A percentile compares a stretch with the other conserved stretches of the same genome.
phyloP scores from a whole-genome alignment of 2,888 invertebrate genomes.

The Sipha maydis region DNA sequence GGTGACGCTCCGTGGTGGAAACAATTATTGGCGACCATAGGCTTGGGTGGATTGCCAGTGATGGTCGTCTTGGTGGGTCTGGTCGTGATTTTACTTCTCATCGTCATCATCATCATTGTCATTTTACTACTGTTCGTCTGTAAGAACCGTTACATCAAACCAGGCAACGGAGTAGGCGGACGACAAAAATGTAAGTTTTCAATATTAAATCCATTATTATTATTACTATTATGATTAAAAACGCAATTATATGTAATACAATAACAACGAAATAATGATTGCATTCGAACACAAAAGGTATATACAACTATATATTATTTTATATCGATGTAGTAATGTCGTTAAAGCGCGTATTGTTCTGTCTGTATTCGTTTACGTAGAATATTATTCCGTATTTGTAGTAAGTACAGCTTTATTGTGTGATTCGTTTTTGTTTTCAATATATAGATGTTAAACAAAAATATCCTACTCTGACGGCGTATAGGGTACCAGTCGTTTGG shows the following conservation, averaged over 20 bases:
- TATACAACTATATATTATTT: neutral
- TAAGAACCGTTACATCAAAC: constrained; percentile 51
- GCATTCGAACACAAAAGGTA: constrained; percentile 16
- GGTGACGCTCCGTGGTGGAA: constrained; percentile 59
- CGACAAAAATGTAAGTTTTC: constrained; percentile 54
- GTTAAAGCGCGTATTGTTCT: constrained; percentile 11
- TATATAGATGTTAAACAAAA: constrained; percentile 54
- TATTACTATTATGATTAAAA: neutral
- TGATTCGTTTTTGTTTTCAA: constrained; percentile 42
- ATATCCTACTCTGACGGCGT: constrained; percentile 51
- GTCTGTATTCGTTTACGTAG: constrained; percentile 18
- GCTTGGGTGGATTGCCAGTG: constrained; percentile 42
- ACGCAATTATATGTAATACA: neutral
- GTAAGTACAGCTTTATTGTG: constrained; percentile 39
- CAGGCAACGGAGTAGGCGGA: constrained; percentile 33
- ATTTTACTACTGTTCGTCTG: constrained; percentile 41
- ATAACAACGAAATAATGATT: constrained; percentile 1
- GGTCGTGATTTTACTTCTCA: constrained; percentile 22
- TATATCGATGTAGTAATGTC: neutral
- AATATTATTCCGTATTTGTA: neutral
- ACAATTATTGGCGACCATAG: constrained; percentile 38
- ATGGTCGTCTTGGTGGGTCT: constrained; percentile 30
- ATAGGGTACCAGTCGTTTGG: constrained; percentile 52
- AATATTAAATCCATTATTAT: neutral
- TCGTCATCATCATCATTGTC: constrained; percentile 27